phyloP scores from a whole-genome alignment of 2,797 vertebrate genomes.

The Threskiornis aethiopicus region DNA sequence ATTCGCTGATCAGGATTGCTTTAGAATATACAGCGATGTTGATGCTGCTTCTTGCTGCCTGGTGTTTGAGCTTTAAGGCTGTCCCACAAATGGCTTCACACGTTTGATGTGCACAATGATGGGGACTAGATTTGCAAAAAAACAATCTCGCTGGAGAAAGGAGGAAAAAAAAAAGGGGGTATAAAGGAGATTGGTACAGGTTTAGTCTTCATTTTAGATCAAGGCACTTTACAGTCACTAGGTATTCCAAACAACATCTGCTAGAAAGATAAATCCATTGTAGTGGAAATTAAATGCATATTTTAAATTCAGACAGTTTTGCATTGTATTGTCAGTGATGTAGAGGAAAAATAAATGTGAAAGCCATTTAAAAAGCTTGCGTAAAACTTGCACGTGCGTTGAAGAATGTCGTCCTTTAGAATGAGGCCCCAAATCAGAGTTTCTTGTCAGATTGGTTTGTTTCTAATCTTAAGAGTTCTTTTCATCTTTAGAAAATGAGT shows the following conservation, averaged over 20 bases:
- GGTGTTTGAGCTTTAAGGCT: neutral
- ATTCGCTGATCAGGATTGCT: constrained; percentile 1
- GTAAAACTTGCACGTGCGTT: neutral
- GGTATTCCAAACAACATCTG: constrained; percentile 60
- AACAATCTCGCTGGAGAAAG: neutral
- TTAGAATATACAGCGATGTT: neutral
- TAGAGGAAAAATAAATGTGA: constrained; percentile 50
- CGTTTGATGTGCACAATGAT: neutral
- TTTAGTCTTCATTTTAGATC: constrained; percentile 38
- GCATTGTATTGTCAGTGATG: constrained; percentile 38
- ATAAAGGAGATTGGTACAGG: neutral
- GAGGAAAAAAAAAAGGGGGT: neutral
- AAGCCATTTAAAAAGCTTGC: constrained; percentile 51
- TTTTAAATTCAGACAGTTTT: constrained; percentile 62
- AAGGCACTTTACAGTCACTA: constrained; percentile 27
- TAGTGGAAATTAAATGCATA: constrained; percentile 67
- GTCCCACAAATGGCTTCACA: neutral
- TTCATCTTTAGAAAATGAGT: neutral
- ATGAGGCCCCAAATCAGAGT: constrained; percentile 5
- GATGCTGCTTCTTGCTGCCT: neutral
- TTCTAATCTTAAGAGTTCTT: neutral
- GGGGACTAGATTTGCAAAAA: neutral
- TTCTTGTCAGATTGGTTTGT: neutral
- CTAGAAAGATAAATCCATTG: constrained; percentile 59
- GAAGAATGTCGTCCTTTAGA: neutral